These are phyloP conservation scores for Cacatua alba DNA, from an alignment of 2,113 vertebrate genomes.

Conservation along the genomic window DNA sequence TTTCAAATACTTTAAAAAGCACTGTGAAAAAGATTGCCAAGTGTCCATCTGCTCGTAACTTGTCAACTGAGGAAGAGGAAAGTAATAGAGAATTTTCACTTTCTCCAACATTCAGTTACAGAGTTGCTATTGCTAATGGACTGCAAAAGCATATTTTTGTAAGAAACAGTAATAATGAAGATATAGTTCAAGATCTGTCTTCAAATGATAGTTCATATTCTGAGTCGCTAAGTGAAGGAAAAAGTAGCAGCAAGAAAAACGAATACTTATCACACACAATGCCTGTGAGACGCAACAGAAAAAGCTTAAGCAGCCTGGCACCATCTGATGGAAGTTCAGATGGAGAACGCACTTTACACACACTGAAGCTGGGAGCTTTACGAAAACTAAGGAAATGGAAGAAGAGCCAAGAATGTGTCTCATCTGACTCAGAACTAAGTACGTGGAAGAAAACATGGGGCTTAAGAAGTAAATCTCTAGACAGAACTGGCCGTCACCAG, in stretches of 20 bases:
- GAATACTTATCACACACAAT: slow-evolving; percentile 84
- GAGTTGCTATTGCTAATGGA: slow-evolving; percentile 96
- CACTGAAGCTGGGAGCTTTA: slow-evolving; percentile 89
- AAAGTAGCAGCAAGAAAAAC: slow-evolving; percentile 78
- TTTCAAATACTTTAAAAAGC: slow-evolving; percentile 91
- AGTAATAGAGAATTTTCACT: slow-evolving; percentile 88
- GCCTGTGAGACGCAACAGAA: slow-evolving; percentile 94
- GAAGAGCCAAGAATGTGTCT: slow-evolving; percentile 96
- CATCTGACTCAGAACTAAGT: slow-evolving; percentile 94
- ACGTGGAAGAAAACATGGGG: slow-evolving; percentile 92
- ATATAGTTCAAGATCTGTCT: slow-evolving; percentile 83
- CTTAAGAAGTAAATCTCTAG: slow-evolving; percentile 95
- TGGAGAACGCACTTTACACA: slow-evolving; percentile 92
- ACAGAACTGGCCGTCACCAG: slow-evolving; percentile 89
- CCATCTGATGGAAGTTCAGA: slow-evolving; percentile 96
- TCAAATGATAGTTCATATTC: slow-evolving; percentile 89
- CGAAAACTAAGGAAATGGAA: slow-evolving; percentile 96
- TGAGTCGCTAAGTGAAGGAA: slow-evolving; percentile 87
- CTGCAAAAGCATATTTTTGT: slow-evolving; percentile 82
- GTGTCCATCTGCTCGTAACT: slow-evolving; percentile 89
- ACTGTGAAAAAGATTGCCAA: slow-evolving; percentile 92
- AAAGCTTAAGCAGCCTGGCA: slow-evolving; percentile 94
- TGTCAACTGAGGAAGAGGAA: slow-evolving; percentile 87
- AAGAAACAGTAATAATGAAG: slow-evolving; percentile 84
- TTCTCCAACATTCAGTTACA: slow-evolving; percentile 96